phyloP scores from a whole-genome alignment of 2,888 invertebrate genomes.

The Anoplius nigerrimus region DNA sequence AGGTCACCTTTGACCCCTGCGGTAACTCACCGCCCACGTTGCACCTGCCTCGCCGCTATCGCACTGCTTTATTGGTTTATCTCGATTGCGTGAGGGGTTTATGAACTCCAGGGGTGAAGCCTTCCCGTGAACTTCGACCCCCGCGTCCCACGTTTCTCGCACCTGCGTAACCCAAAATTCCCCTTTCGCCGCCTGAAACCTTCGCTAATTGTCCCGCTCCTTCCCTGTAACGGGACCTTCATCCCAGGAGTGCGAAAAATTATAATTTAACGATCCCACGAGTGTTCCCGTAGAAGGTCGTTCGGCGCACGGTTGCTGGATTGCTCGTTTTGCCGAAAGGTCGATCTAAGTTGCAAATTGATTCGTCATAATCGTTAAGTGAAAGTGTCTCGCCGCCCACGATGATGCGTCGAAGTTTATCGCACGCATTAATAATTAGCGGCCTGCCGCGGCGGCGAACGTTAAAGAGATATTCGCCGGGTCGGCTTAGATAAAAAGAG shows the following conservation, averaged over 20 bases:
- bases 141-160: constrained; percentile 38
- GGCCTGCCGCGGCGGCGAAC: constrained; percentile 21
- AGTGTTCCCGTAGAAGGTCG: no score
- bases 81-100: constrained; percentile 58
- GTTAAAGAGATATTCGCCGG: constrained; percentile 4
- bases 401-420: no score
- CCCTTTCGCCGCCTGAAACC: not conserved
- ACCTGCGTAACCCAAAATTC: constrained; percentile 32
- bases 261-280: no score
- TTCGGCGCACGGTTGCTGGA: no score
- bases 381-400: no score
- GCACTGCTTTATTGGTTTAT: constrained; percentile 69
- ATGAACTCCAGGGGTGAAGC: constrained; percentile 54
- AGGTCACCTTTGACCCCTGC: constrained; percentile 65
- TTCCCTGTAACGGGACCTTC: no score
- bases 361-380: no score
- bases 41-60: constrained; percentile 68
- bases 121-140: constrained; percentile 61
- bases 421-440: constrained; percentile 41
- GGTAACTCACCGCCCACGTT: constrained; percentile 71
- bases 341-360: no score
- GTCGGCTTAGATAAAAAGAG: constrained; percentile 38
- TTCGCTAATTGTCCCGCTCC: no score
- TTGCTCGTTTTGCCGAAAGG: no score
- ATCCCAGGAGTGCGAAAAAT: no score